These are phyloP conservation scores for Scomber scombrus DNA, from an alignment of 2,113 vertebrate genomes.

Conservation along the genomic window DNA sequence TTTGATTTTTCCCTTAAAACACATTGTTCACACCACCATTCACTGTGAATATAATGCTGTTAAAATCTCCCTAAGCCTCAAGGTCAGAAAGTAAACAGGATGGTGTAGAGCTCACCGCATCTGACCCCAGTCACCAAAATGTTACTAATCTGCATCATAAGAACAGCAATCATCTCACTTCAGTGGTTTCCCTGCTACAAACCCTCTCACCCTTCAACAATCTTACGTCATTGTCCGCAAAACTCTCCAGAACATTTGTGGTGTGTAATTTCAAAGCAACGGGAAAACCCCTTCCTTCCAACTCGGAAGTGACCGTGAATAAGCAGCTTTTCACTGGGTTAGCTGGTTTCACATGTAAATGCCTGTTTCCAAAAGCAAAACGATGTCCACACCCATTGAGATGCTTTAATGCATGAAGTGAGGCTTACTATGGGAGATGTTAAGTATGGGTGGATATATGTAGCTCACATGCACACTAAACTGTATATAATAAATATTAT, in stretches of 20 bases:
- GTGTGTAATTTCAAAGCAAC: slow-evolving; percentile 55
- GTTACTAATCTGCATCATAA: slow-evolving; percentile 72
- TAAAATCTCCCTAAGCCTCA: slow-evolving; percentile 30
- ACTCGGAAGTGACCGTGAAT: slow-evolving; percentile 51
- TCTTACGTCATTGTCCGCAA: slow-evolving; percentile 63
- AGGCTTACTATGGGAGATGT: background rate
- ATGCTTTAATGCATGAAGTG: background rate
- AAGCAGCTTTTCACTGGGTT: slow-evolving; percentile 51
- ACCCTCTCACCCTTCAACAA: slow-evolving; percentile 48
- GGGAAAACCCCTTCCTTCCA: slow-evolving; percentile 62
- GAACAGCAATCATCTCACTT: slow-evolving; percentile 65
- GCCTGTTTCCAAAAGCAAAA: slow-evolving; percentile 4
- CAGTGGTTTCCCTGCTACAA: slow-evolving; percentile 54
- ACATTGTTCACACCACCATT: slow-evolving; percentile 27
- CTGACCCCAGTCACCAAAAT: slow-evolving; percentile 55
- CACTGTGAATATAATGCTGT: slow-evolving; percentile 27
- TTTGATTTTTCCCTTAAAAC: slow-evolving; percentile 23
- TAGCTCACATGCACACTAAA: no score
- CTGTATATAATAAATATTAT: background rate
- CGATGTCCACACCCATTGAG: background rate
- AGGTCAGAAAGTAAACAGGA: slow-evolving; percentile 72
- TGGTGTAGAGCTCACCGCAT: slow-evolving; percentile 56
- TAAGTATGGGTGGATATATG: background rate
- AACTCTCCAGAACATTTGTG: slow-evolving; percentile 59
- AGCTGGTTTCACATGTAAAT: slow-evolving; percentile 32